Evolutionary conservation across 1,140 invertebrate genomes (phyloP), one percentile per base, ranked within the genome.

Genomic region (Drosophila busckii): DNA sequence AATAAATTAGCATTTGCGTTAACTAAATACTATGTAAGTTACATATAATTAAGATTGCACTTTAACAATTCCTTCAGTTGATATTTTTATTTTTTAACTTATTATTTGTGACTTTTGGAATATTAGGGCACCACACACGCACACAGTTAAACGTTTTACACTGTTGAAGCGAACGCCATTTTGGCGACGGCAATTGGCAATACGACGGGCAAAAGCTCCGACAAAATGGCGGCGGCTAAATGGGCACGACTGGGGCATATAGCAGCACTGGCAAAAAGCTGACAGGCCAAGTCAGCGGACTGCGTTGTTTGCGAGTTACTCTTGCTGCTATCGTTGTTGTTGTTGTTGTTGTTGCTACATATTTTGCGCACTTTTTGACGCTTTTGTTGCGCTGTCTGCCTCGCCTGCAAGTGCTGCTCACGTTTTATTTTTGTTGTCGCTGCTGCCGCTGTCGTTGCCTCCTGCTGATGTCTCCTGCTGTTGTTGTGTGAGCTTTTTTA

Each of bases 351-450:
- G 50, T 56, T 46, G 28, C 26, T 45, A 25, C 42, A 45, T 31
- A 25, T 78, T 70, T 78, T 67, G 73, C 73, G 63, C 73, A 73
- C 73, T 78, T 78, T 80, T 80, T 73, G 73, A 55, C 53, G 65
- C 66, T 75, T 70, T 75, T 75, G 68, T 63, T 67, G 63, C 26
- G 56, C 34, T 53, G 54, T 37, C 10, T n/a, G 65, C 40, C 54
- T 28, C 29, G 41, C 12, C 34, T 56, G 46, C 54, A 58, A 34
- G 28, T 41, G 54, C 28, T 46, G 42, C 50, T 45, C 31, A 22
- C 32, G 29, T 52, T 20, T 45, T 59, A 44, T 59, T 56, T 40
- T 46, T 59, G 59, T 29, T 34, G 54, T 25, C 25, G 28, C 29
- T 53, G 28, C 16, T 41, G 46, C 26, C 26, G 32, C 8, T 13